phyloP scores from a whole-genome alignment of 2,888 invertebrate genomes.

The Parthenolecanium corni region DNA sequence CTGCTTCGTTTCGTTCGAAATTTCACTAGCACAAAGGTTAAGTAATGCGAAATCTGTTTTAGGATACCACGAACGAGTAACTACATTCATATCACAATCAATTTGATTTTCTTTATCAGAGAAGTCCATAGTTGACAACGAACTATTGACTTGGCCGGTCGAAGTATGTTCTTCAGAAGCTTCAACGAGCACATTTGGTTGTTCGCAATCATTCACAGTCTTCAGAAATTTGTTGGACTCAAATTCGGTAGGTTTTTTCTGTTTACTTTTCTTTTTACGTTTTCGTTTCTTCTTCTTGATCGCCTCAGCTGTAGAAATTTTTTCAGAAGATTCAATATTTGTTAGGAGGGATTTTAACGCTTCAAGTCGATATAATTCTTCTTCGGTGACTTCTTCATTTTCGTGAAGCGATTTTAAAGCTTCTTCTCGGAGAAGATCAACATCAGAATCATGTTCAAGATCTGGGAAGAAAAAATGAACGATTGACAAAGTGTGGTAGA shows the following conservation, averaged over 20 bases:
- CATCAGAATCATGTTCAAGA: background rate
- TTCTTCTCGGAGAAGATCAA: background rate
- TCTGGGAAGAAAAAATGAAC: background rate
- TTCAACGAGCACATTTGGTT: background rate
- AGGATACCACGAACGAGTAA: background rate
- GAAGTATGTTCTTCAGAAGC: background rate
- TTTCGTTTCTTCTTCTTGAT: background rate
- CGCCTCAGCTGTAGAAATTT: background rate
- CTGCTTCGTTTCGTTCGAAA: too few species aligned
- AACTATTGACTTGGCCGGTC: background rate
- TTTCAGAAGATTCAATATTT: constrained; percentile 2
- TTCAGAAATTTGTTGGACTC: background rate
- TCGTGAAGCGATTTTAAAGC: background rate
- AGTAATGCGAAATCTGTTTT: background rate
- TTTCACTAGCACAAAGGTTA: background rate
- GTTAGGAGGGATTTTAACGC: constrained; percentile 14
- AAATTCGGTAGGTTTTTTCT: background rate
- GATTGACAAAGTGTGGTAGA: too few species aligned
- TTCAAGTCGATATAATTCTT: constrained; percentile 18
- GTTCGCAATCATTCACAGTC: background rate
- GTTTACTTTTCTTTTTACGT: background rate
- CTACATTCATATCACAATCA: too few species aligned
- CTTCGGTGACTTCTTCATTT: constrained; percentile 1
- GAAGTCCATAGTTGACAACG: too few species aligned
- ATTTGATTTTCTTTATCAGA: background rate